Evolutionary conservation across 2,888 invertebrate species (phyloP).

Genomic region (Patella ulyssiponensis): DNA sequence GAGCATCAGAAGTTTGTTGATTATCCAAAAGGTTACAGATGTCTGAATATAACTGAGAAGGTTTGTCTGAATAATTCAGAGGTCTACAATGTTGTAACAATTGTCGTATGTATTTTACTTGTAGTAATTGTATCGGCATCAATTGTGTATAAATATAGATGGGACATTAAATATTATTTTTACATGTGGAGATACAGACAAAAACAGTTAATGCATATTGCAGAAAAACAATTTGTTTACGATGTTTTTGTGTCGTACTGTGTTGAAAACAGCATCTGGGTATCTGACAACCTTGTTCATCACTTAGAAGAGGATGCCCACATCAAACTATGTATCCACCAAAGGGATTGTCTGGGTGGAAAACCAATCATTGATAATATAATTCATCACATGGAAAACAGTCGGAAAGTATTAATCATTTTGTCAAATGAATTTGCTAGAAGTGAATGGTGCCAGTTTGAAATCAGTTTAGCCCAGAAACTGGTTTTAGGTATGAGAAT

Average conservation of each 20-base stretch:
- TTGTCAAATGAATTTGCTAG: constrained; percentile 78
- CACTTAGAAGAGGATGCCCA: constrained; percentile 76
- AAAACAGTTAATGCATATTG: constrained; percentile 73
- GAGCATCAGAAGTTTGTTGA: constrained; percentile 6
- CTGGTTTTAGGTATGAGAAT: constrained; percentile 69
- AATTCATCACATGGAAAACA: constrained; percentile 80
- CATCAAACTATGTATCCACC: constrained; percentile 77
- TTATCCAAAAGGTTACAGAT: not conserved
- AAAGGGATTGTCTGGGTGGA: constrained; percentile 82
- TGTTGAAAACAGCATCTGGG: constrained; percentile 79
- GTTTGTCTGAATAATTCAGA: not conserved
- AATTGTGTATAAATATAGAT: not conserved
- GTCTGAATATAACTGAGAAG: not conserved
- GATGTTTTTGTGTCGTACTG: constrained; percentile 83
- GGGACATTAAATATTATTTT: not conserved
- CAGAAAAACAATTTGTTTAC: constrained; percentile 70
- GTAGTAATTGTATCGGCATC: not conserved
- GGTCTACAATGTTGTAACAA: not conserved
- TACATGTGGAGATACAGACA: not conserved
- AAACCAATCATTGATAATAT: constrained; percentile 81
- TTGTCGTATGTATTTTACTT: not conserved
- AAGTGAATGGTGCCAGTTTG: constrained; percentile 83
- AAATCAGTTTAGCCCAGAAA: constrained; percentile 81
- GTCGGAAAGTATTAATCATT: constrained; percentile 78
- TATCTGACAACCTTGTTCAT: constrained; percentile 78